A percentile compares a stretch with the other conserved stretches of the same genome.
Evolutionary conservation across 1,140 invertebrate genomes (phyloP).

Genomic region (Hirudo medicinalis): DNA sequence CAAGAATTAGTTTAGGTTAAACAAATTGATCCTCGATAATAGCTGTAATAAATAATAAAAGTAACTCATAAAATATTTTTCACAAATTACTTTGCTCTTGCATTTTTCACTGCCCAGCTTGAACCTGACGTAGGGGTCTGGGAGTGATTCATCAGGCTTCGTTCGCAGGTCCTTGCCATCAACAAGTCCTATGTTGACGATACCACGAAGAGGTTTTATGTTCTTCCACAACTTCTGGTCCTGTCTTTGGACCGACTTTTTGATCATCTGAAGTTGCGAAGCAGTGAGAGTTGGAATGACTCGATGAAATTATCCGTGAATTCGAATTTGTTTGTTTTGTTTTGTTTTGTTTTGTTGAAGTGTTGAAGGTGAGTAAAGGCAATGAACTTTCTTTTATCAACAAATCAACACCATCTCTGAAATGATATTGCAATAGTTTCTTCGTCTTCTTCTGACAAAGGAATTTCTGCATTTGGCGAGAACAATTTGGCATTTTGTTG

Average conservation of each 20-base stretch:
- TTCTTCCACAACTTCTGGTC: slow-evolving; percentile 22
- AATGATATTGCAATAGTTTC: too few relatives aligned
- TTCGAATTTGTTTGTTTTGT: not conserved
- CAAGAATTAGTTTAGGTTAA: too few relatives aligned
- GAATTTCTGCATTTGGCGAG: too few relatives aligned
- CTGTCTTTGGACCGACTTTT: not conserved
- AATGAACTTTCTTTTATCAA: too few relatives aligned
- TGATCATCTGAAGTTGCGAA: not conserved
- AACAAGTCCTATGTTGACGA: slow-evolving; percentile 85
- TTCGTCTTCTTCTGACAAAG: too few relatives aligned
- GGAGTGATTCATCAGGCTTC: slow-evolving; percentile 76
- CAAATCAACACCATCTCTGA: too few relatives aligned
- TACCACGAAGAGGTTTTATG: slow-evolving; percentile 50
- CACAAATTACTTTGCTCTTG: slow-evolving; percentile 71
- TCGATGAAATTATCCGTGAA: too few relatives aligned
- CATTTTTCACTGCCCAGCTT: slow-evolving; percentile 93
- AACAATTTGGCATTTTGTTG: too few relatives aligned
- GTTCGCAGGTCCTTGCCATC: slow-evolving; percentile 75
- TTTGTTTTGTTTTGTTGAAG: too few relatives aligned
- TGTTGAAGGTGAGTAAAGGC: too few relatives aligned
- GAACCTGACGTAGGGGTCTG: slow-evolving; percentile 92
- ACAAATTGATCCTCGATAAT: too few relatives aligned
- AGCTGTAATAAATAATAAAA: slow-evolving; percentile 9
- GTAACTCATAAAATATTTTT: not conserved
- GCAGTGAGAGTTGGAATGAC: not conserved